phyloP scores from a whole-genome alignment of 1,140 invertebrate species.

The Diuraphis noxia region DNA sequence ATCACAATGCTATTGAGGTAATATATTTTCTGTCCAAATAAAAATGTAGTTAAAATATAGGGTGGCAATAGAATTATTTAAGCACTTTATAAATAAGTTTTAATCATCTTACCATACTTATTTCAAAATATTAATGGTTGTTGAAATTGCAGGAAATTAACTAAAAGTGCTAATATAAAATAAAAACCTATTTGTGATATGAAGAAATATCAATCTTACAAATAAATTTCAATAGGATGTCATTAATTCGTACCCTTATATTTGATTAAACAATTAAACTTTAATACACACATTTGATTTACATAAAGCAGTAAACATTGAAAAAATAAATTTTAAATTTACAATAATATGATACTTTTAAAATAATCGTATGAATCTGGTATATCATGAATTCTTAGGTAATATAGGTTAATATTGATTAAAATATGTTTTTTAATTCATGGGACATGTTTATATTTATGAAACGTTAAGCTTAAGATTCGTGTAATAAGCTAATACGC shows the following conservation, averaged over 20 bases:
- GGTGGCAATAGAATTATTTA: background rate
- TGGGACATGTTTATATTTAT: background rate
- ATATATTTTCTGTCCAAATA: background rate
- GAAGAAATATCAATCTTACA: background rate
- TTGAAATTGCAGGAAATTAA: background rate
- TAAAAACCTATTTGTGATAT: background rate
- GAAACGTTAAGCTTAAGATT: background rate
- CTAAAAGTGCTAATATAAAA: too few relatives aligned
- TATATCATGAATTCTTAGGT: background rate
- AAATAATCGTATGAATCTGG: background rate
- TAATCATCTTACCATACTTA: background rate
- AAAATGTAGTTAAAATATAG: background rate
- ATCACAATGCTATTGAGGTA: conserved; percentile 58
- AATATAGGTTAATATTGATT: background rate
- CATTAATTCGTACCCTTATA: background rate
- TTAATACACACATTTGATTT: background rate
- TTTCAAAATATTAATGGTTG: background rate
- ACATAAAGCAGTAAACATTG: background rate
- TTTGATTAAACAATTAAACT: background rate
- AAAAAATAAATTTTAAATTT: background rate
- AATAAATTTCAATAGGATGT: background rate
- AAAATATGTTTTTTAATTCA: background rate
- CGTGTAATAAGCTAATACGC: background rate
- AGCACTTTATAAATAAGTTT: background rate
- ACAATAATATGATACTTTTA: background rate